Base-by-base conservation (phyloP, 1,140 invertebrate genomes). In the Liolophura sinensis region DNA sequence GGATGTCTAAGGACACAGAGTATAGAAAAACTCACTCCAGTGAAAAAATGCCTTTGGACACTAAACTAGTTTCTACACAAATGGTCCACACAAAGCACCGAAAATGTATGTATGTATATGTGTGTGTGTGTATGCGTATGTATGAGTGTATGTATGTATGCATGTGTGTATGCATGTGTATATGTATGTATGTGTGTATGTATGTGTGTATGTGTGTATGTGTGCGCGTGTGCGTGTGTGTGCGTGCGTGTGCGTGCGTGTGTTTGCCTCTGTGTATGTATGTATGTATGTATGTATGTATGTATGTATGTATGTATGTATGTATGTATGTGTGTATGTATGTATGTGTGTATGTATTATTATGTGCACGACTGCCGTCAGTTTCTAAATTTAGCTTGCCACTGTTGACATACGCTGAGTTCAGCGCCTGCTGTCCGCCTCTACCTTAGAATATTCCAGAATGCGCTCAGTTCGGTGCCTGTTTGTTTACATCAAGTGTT, bases 281-380 rank as follows among this genome's bases (percentile, higher is more conserved):
- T 64, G 50, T 64, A 64, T 64, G 50, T 64, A 64, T 64, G 24
- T 58, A 59, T 60, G 50, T 47, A 64, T 64, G 50, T 58, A 64
- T 64, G 52, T 58, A 64, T 64, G 50, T 58, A 64, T 64, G 50
- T 64, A 64, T 64, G 52, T 64, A 64, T 64, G 50, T 62, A 62
- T 62, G 46, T 62, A 47, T 54, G 46, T 62, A 62, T 47, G 15
- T 62, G 51, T 51, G 47, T 62, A 51, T 62, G 46, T 62, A 62
- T 62, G 47, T 62, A 62, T 62, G 46, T 62, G 51, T 62, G 47
- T 62, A 62, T 62, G 47, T 62, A 62, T n/a, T n/a, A n/a, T n/a
- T n/a, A n/a, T n/a, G n/a, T n/a, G n/a, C n/a, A n/a, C n/a, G n/a
- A n/a, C n/a, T n/a, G n/a, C n/a, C n/a, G n/a, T n/a, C n/a, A n/a